Percentiles rank a stretch among this genome's conserved stretches.
These are phyloP conservation scores for Eurystomus glaucurus DNA, from an alignment of 2,797 vertebrate genomes.

Conservation along the genomic window DNA sequence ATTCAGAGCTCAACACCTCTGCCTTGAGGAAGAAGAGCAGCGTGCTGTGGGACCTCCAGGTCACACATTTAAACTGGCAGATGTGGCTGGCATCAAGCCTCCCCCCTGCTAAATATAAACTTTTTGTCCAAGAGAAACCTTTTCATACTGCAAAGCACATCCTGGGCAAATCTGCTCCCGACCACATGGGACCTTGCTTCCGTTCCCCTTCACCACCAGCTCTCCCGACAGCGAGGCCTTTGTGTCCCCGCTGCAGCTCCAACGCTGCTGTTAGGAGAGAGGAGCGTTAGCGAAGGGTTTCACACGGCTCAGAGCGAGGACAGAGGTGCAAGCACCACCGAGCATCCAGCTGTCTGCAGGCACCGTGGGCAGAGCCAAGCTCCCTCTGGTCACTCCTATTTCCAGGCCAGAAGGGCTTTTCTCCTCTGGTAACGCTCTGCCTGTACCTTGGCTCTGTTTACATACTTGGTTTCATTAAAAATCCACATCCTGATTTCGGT, in stretches of 20 bases:
- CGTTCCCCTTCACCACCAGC: not conserved
- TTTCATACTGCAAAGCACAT: not conserved
- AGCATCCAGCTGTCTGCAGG: not conserved
- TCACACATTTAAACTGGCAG: not conserved
- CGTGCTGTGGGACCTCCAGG: fast-evolving
- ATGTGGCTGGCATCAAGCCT: not conserved
- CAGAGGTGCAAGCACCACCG: not conserved
- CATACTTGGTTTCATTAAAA: conserved; percentile 16
- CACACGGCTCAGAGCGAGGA: not conserved
- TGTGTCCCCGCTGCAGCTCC: not conserved
- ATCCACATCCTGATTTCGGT: conserved; percentile 16
- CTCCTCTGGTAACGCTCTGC: not conserved
- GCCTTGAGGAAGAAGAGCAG: fast-evolving
- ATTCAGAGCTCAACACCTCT: fast-evolving
- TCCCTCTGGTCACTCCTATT: not conserved
- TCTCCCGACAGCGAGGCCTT: not conserved
- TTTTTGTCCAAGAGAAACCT: not conserved
- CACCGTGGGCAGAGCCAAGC: not conserved
- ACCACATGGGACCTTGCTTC: not conserved
- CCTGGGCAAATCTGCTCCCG: not conserved
- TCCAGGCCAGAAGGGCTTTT: not conserved
- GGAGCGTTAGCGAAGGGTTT: not conserved
- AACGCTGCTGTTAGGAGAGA: not conserved
- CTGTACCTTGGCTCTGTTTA: not conserved
- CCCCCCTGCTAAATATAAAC: not conserved